Evolutionary conservation across 2,113 vertebrate genomes (phyloP).

Genomic region (Heterotis niloticus): DNA sequence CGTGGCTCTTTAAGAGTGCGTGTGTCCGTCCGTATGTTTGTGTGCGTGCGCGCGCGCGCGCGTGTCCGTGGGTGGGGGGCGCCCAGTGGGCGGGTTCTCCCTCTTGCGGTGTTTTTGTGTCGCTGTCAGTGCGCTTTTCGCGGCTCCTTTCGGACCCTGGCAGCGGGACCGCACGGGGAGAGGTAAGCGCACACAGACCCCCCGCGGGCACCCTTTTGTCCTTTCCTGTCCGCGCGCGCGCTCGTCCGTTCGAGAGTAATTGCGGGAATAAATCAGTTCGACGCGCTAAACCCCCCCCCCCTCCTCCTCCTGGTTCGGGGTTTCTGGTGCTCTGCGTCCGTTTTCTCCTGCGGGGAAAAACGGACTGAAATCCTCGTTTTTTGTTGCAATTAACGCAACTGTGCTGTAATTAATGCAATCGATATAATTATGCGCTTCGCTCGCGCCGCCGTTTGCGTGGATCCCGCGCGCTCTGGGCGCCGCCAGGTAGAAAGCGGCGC

Average conservation of each 20-base stretch:
- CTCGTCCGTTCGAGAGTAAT: neutral
- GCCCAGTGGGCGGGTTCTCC: conserved; percentile 29
- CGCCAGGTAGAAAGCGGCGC: too few relatives aligned
- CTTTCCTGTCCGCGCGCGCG: neutral
- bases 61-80: conserved; percentile 26
- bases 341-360: too few relatives aligned
- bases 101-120: conserved; percentile 69
- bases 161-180: conserved; percentile 45
- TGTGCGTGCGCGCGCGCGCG: conserved; percentile 1
- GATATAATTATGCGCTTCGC: too few relatives aligned
- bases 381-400: too few relatives aligned
- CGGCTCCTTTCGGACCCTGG: conserved; percentile 54
- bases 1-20: conserved; percentile 53
- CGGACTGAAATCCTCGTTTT: too few relatives aligned
- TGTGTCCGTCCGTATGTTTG: neutral
- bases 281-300: neutral
- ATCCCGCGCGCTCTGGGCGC: too few relatives aligned
- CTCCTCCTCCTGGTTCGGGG: neutral
- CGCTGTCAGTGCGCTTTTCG: conserved; percentile 61
- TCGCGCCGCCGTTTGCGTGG: too few relatives aligned
- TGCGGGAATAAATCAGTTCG: neutral
- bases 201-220: conserved; percentile 13
- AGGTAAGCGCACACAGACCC: conserved; percentile 49
- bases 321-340: neutral
- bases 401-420: too few relatives aligned